A percentile compares a stretch with the other conserved stretches of the same genome.
Evolutionary conservation across 92 coral and sea anemone species (phyloP).

Genomic region (Phenganax subtilis): DNA sequence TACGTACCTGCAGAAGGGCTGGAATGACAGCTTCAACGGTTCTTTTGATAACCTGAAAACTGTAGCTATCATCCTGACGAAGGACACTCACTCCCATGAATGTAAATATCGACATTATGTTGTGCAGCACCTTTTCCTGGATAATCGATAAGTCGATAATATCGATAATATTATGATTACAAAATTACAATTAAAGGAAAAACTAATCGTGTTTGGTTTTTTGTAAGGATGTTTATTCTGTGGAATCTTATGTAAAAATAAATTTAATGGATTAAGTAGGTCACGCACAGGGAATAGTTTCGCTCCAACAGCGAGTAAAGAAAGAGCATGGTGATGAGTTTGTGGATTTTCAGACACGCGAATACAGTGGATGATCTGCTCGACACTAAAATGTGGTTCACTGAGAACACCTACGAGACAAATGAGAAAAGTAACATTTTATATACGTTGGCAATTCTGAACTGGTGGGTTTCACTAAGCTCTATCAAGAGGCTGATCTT

Average conservation of each 20-base stretch:
- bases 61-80: constrained; percentile 92
- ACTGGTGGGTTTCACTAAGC: not conserved
- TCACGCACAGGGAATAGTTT: constrained; percentile 81
- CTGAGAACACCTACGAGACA: constrained; percentile 56
- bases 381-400: constrained; percentile 88
- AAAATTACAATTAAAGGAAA: not conserved
- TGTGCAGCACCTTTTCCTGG: constrained; percentile 95
- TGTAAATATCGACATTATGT: constrained; percentile 93
- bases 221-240: not conserved
- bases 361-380: constrained; percentile 82
- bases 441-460: no score
- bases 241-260: not conserved
- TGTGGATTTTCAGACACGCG: constrained; percentile 93
- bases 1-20: constrained; percentile 76
- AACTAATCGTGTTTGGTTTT: not conserved
- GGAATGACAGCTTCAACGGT: constrained; percentile 92
- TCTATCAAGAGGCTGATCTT: not conserved
- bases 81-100: constrained; percentile 91
- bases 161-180: not conserved
- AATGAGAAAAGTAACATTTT: not conserved
- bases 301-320: constrained; percentile 78
- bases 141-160: not conserved
- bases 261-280: not conserved
- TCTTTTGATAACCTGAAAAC: constrained; percentile 87
- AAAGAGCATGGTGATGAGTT: constrained; percentile 89